Evolutionary conservation across 2,113 vertebrate species (phyloP).

Genomic region (Vombatus ursinus): DNA sequence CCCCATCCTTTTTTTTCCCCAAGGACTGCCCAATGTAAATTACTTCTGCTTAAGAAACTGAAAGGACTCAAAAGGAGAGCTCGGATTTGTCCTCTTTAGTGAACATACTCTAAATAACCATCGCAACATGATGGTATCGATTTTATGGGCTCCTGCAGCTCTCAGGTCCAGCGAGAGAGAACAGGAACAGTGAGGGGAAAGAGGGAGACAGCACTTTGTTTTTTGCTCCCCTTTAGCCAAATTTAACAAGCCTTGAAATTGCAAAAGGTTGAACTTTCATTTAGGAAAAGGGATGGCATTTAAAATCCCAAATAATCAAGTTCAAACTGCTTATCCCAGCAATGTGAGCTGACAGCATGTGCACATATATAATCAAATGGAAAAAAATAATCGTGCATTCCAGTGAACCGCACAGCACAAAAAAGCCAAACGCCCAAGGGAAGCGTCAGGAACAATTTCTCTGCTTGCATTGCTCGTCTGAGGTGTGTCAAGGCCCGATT

Average conservation of each 20-base stretch:
- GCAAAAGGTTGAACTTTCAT: slow-evolving; percentile 75
- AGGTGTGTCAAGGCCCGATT: slow-evolving; percentile 68
- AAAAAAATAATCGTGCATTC: slow-evolving; percentile 74
- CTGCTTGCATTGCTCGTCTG: slow-evolving; percentile 58
- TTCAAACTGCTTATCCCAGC: slow-evolving; percentile 73
- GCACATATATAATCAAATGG: slow-evolving; percentile 75
- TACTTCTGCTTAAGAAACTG: slow-evolving; percentile 52
- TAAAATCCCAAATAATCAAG: slow-evolving; percentile 68
- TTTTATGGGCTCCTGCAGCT: background rate
- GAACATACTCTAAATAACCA: slow-evolving; percentile 18
- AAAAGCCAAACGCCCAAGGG: slow-evolving; percentile 78
- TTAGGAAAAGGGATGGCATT: slow-evolving; percentile 72
- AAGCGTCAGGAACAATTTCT: slow-evolving; percentile 81
- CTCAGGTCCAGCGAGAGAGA: background rate
- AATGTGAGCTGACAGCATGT: slow-evolving; percentile 81
- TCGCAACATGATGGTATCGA: background rate
- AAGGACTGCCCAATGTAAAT: slow-evolving; percentile 12
- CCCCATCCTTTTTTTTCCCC: background rate
- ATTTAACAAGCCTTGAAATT: slow-evolving; percentile 77
- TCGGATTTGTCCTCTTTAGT: slow-evolving; percentile 32
- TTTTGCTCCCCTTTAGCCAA: slow-evolving; percentile 63
- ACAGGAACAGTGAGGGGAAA: background rate
- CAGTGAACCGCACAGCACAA: slow-evolving; percentile 61
- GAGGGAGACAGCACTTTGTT: slow-evolving; percentile 27
- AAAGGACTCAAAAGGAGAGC: slow-evolving; percentile 17